Percentiles rank a stretch among this genome's conserved stretches.
These are phyloP conservation scores for Gallinago undulata DNA, from an alignment of 2,113 vertebrate genomes.

Conservation along the genomic window DNA sequence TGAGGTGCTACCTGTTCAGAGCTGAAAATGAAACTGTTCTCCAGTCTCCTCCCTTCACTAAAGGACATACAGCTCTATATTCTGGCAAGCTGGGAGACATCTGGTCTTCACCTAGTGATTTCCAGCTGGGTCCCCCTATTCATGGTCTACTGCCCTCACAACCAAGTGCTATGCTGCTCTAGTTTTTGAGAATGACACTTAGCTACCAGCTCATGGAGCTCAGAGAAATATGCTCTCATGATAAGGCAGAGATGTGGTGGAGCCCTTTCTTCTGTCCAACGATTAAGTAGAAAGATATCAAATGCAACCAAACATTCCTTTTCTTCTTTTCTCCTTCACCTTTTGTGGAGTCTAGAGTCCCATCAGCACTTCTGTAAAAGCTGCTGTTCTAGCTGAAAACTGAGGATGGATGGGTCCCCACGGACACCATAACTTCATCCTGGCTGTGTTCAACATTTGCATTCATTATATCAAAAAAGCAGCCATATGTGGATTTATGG, in stretches of 20 bases:
- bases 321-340: not conserved
- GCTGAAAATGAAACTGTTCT: not conserved
- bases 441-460: not conserved
- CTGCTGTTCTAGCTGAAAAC: not conserved
- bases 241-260: not conserved
- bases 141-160: not conserved
- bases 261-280: not conserved
- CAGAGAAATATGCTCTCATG: not conserved
- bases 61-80: not conserved
- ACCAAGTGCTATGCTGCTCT: not conserved
- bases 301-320: not conserved
- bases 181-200: not conserved
- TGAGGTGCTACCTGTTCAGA: not conserved
- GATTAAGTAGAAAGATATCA: not conserved
- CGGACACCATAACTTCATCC: not conserved
- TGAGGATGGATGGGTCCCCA: not conserved
- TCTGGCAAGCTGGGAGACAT: fast-evolving
- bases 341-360: not conserved
- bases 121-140: not conserved
- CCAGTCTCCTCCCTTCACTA: not conserved
- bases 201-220: not conserved
- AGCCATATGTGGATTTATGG: not conserved
- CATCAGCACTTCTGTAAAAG: not conserved
- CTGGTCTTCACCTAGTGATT: not conserved
- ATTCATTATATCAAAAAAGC: not conserved